phyloP scores from a whole-genome alignment of 2,888 invertebrate species.

The Drosophila maculinotata region DNA sequence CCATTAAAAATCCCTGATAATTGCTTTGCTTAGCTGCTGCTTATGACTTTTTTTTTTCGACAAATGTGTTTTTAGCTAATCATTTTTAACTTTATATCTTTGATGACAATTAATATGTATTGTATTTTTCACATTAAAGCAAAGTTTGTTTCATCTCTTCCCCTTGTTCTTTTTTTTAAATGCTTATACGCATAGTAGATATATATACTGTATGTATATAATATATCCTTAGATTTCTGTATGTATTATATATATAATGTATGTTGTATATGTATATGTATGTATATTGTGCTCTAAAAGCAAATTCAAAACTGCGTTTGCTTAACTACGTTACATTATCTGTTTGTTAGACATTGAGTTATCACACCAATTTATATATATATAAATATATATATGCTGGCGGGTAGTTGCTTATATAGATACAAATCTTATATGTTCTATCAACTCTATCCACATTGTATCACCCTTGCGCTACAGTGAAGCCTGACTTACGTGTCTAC shows the following conservation, averaged over 20 bases:
- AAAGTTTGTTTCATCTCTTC: slow-evolving; percentile 41
- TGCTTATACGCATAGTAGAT: slow-evolving; percentile 47
- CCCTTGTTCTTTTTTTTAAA: slow-evolving; percentile 46
- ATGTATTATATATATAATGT: slow-evolving; percentile 30
- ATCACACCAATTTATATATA: slow-evolving; percentile 81
- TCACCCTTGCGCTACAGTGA: slow-evolving; percentile 79
- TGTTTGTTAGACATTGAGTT: slow-evolving; percentile 67
- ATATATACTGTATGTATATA: slow-evolving; percentile 14
- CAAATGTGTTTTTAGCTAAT: slow-evolving; percentile 15
- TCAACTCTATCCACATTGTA: slow-evolving; percentile 62
- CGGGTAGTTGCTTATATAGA: slow-evolving; percentile 81
- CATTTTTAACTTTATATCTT: slow-evolving; percentile 29
- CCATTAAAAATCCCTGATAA: slow-evolving; percentile 80
- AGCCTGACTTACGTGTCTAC: slow-evolving; percentile 72
- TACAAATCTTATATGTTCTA: slow-evolving; percentile 53
- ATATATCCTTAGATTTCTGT: slow-evolving; percentile 12
- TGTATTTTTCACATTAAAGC: slow-evolving; percentile 60
- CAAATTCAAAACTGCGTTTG: slow-evolving; percentile 63
- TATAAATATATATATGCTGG: slow-evolving; percentile 72
- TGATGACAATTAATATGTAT: slow-evolving; percentile 56
- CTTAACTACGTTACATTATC: slow-evolving; percentile 46
- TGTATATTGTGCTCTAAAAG: slow-evolving; percentile 59
- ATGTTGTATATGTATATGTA: slow-evolving; percentile 12
- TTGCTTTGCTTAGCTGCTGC: slow-evolving; percentile 64
- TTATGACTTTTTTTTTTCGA: slow-evolving; percentile 43